Base-by-base conservation (phyloP, 1,140 invertebrate genomes). In the Drosophila subobscura region DNA sequence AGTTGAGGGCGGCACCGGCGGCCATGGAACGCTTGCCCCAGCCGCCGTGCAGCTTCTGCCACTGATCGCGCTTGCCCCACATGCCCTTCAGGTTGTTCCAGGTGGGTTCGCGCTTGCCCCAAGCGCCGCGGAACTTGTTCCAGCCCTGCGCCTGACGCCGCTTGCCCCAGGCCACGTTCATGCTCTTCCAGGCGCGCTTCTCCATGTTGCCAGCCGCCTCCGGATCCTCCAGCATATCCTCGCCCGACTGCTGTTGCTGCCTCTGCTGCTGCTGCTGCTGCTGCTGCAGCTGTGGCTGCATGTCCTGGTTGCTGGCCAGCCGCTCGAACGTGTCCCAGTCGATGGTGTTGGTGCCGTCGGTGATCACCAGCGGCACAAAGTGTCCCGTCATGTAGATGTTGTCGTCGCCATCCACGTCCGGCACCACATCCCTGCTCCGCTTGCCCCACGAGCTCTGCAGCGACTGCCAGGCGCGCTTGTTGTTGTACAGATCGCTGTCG, bases 21-120 rank as follows among this genome's bases (percentile, higher is more conserved):
- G 50, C 49, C 47, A 70, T 12, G 10, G 89, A 71, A 10, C 90
- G 90, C 27, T 91, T 91, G 51, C 90, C 90, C 90, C 90, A 91
- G 6, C 90, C 88, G 7, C 75, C 89, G 40, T 89, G 80, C 42
- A 91, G 54, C 71, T 90, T 91, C 14, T 78, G 79, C 90, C 90
- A 90, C 27, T 89, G 79, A 71, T 91, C 85, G 45, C 93, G 92
- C 89, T 95, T 95, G 79, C 95, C 95, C 95, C 95, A 95, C 89
- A 95, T 93, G 40, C 94, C 95, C 90, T 95, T 94, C 65, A 95
- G 92, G 88, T 95, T 95, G 89, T 94, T 95, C 95, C 95, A 95
- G 79, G 93, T 94, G 3, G 95, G 94, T 76, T 95, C 94, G 41
- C 94, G 92, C 90, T 95, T 95, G 78, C 94, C 95, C 94, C 94